Base-by-base conservation (phyloP, 1,140 invertebrate species). In the Stenopsyche tienmushanensis region DNA sequence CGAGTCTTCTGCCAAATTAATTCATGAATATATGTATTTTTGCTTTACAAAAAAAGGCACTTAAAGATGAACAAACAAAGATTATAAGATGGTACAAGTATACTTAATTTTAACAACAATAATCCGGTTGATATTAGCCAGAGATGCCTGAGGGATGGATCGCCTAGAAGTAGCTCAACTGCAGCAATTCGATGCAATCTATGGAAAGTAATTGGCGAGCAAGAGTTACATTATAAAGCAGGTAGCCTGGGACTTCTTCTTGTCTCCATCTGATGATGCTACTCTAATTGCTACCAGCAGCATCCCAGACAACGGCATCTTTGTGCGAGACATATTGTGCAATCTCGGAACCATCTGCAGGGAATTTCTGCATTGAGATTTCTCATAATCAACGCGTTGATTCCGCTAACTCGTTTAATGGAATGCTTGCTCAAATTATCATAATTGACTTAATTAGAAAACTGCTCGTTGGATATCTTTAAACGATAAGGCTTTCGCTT, bases 181-280 rank as follows among this genome's bases (percentile, higher is more conserved):
- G 59, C 59, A 39, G 65, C 59, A 63, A 49, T 62, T 47, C 42
- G 65, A 67, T 67, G 57, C 53, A 44, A 67, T 67, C 65, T 67
- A 62, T 20, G 50, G 65, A 64, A 64, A 62, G 66, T 67, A 67
- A 67, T 67, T 67, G 66, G 52, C 50, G 41, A 60, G 1, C 59
- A 64, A 57, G 66, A 59, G 45, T 41, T 29, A 42, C 58, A 57
- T 64, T 59, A 64, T 50, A 49, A 29, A 42, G 20, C 58, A 53
- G 55, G 59, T 67, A 60, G 59, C 53, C 49, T 57, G 50, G 57
- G 65, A 57, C 62, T 52, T 41, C 47, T 42, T 25, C 23, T 66
- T 50, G 57, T 24, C 44, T 42, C 44, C 17, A 62, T 55, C 65
- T 41, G 58, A 54, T 45, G 58, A 44, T 29, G 55, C 62, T 50